Conservation (phyloP, 23 tunicate species). For the Pegea sp. region DNA sequence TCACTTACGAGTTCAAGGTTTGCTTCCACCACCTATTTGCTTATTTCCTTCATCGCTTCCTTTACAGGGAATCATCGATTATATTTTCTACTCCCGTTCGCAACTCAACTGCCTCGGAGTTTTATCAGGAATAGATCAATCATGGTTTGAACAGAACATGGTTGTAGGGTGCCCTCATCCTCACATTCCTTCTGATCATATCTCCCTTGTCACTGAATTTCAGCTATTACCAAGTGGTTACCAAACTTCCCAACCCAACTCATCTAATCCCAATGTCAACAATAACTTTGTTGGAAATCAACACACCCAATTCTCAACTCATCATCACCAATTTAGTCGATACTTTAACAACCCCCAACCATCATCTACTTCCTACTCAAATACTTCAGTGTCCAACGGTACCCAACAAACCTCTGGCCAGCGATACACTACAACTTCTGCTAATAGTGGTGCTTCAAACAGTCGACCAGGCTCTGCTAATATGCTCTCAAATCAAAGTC, state of each 20-base stretch:
- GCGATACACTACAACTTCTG: too few species aligned
- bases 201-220: constrained; percentile 74
- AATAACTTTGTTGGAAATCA: too few species aligned
- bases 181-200: constrained; percentile 91
- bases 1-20: constrained; percentile 97
- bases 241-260: constrained; percentile 11
- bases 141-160: constrained; percentile 45
- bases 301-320: too few species aligned
- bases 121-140: constrained; percentile 52
- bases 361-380: too few species aligned
- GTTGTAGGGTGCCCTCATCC: constrained; percentile 95
- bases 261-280: constrained; percentile 5
- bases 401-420: too few species aligned
- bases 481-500: constrained; percentile 31
- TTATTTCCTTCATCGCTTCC: background rate
- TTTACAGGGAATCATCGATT: constrained; percentile 95
- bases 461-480: constrained; percentile 50
- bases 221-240: constrained; percentile 63
- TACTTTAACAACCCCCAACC: too few species aligned
- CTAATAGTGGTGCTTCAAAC: too few species aligned
- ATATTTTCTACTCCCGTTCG: constrained; percentile 87
- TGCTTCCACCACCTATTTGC: background rate
- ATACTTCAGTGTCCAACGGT: too few species aligned
- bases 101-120: constrained; percentile 87
- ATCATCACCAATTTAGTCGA: too few species aligned